phyloP scores from a whole-genome alignment of 2,888 invertebrate genomes.

The Timema cristinae region DNA sequence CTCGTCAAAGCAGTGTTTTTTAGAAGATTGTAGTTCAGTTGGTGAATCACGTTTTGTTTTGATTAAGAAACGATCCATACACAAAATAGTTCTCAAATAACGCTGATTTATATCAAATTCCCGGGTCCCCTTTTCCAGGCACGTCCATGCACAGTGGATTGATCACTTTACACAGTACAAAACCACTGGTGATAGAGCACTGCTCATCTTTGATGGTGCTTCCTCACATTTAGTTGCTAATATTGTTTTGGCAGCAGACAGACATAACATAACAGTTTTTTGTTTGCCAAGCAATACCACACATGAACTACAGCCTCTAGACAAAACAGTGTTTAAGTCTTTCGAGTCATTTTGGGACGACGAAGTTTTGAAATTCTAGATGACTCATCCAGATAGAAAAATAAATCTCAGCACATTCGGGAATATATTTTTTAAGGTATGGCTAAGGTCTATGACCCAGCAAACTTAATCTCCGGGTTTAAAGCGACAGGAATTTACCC shows the following conservation, averaged over 20 bases:
- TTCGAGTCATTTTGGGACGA: constrained; percentile 11
- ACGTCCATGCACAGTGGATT: too few relatives aligned
- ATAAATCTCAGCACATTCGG: constrained; percentile 12
- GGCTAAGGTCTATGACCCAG: constrained; percentile 12
- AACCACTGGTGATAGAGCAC: constrained; percentile 10
- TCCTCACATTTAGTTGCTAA: constrained; percentile 11
- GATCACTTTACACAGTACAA: not conserved
- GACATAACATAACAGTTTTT: constrained; percentile 12
- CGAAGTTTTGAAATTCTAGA: constrained; percentile 12
- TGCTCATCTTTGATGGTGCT: constrained; percentile 13
- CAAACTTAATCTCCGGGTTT: constrained; percentile 5
- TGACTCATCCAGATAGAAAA: constrained; percentile 6
- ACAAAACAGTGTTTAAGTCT: constrained; percentile 8
- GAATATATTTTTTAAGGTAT: constrained; percentile 11
- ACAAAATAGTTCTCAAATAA: too few relatives aligned
- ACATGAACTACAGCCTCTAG: constrained; percentile 10
- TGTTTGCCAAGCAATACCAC: constrained; percentile 12
- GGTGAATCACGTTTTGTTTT: too few relatives aligned
- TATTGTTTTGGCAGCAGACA: constrained; percentile 2
- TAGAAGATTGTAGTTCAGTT: too few relatives aligned
- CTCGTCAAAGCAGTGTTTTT: too few relatives aligned
- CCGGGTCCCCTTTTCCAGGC: too few relatives aligned
- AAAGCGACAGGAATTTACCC: constrained; percentile 10
- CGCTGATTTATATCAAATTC: too few relatives aligned
- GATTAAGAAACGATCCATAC: too few relatives aligned